Evolutionary conservation across 2,113 vertebrate genomes (phyloP).

Genomic region (Catharus bicknelli): DNA sequence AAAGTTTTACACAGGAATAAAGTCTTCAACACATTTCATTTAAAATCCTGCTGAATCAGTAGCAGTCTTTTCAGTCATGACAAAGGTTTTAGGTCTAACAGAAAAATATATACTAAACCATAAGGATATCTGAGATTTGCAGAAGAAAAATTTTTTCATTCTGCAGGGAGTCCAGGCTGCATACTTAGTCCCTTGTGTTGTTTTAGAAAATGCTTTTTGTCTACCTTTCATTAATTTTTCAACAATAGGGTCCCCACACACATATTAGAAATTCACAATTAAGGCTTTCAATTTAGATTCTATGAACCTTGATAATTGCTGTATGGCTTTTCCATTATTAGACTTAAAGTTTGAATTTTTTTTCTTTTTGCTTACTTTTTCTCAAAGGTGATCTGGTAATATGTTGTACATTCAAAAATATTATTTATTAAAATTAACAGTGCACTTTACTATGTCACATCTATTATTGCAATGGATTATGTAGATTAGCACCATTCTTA

Average conservation of each 20-base stretch:
- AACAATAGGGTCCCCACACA: not conserved
- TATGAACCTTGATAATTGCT: not conserved
- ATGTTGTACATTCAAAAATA: not conserved
- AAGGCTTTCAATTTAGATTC: not conserved
- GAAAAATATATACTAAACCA: not conserved
- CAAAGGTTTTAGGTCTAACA: not conserved
- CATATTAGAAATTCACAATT: not conserved
- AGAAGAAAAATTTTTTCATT: not conserved
- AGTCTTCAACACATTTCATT: not conserved
- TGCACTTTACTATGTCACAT: not conserved
- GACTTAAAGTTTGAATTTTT: not conserved
- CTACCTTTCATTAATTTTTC: conserved; percentile 16
- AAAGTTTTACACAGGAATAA: not conserved
- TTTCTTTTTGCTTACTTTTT: not conserved
- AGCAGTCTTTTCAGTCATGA: not conserved
- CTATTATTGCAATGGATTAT: not conserved
- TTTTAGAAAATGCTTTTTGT: conserved; percentile 28
- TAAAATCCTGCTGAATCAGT: not conserved
- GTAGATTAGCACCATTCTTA: not conserved
- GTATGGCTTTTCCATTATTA: not conserved
- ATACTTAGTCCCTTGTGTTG: not conserved
- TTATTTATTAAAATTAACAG: not conserved
- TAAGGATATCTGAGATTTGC: not conserved
- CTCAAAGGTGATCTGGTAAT: not conserved
- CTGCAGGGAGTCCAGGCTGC: not conserved